These are phyloP conservation scores for Oophaga pumilio DNA, from an alignment of 2,113 vertebrate genomes.

Conservation along the genomic window DNA sequence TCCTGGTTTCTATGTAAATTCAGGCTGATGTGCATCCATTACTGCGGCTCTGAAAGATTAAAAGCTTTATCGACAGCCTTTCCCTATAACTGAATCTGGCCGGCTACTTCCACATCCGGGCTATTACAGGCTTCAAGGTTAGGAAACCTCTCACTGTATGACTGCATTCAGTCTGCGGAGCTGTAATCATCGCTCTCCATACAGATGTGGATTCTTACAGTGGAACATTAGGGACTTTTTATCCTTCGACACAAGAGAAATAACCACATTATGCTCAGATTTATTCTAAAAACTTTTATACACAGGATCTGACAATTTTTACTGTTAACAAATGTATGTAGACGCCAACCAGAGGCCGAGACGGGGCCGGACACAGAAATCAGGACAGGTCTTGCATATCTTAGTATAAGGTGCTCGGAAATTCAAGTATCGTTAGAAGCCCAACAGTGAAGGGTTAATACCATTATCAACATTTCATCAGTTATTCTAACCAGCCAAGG, in stretches of 20 bases:
- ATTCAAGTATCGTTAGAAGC: background rate
- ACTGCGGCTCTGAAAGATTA: constrained; percentile 1
- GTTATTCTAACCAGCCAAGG: background rate
- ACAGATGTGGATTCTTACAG: background rate
- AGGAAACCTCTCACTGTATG: constrained; percentile 25
- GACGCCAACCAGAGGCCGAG: background rate
- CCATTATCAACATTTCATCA: too few relatives aligned
- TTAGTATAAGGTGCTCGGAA: background rate
- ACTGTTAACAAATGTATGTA: background rate
- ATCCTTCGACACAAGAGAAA: background rate
- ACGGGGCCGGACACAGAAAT: background rate
- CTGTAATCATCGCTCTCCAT: background rate
- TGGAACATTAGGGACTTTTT: background rate
- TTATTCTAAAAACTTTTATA: background rate
- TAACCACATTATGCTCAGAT: background rate
- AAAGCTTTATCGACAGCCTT: constrained; percentile 34
- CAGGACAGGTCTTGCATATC: background rate
- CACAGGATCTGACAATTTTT: background rate
- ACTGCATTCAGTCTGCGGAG: background rate
- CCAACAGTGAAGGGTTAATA: background rate
- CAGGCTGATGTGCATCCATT: constrained; percentile 13
- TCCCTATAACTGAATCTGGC: constrained; percentile 5
- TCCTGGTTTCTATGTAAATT: constrained; percentile 7
- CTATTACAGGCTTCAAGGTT: constrained; percentile 15
- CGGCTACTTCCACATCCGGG: background rate